phyloP scores from a whole-genome alignment of 1,140 invertebrate species.

The Chrysomallon squamiferum region DNA sequence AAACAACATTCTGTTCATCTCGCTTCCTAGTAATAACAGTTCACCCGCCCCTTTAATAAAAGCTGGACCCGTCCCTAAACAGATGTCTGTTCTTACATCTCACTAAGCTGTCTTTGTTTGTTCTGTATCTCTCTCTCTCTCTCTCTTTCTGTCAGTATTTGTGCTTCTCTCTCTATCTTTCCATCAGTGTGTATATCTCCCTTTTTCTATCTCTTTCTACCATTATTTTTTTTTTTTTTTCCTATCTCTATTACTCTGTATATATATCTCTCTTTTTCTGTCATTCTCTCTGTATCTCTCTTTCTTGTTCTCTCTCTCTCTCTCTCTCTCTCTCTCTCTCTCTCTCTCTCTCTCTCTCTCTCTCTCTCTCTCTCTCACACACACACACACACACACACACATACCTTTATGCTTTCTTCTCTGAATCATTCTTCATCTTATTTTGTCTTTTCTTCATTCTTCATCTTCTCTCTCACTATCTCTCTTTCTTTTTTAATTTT shows the following conservation, averaged over 20 bases:
- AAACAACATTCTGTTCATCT: background rate
- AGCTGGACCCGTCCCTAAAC: background rate
- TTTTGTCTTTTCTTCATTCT: conserved; percentile 5
- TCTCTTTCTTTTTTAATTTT: background rate
- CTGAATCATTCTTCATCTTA: conserved; percentile 3
- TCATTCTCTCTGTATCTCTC: background rate
- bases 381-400: background rate
- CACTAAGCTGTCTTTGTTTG: conserved; percentile 6
- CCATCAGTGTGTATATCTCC: conserved; percentile 4
- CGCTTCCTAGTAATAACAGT: background rate
- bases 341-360: conserved; percentile 4
- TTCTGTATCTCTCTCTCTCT: conserved; percentile 8
- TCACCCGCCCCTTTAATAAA: background rate
- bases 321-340: conserved; percentile 14
- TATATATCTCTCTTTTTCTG: conserved; percentile 12
- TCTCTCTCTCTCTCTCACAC: conserved; percentile 3
- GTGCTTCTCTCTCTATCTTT: conserved; percentile 1
- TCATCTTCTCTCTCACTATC: conserved; percentile 10
- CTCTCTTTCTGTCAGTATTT: conserved; percentile 1
- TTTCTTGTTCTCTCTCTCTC: conserved; percentile 12
- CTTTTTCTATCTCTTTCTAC: conserved; percentile 10
- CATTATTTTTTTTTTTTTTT: too few species aligned
- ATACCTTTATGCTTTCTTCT: background rate
- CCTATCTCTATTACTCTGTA: too few species aligned
- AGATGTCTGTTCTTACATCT: conserved; percentile 4